Base-by-base conservation (phyloP, 2,888 invertebrate genomes). In the Apodemia arnacis region DNA sequence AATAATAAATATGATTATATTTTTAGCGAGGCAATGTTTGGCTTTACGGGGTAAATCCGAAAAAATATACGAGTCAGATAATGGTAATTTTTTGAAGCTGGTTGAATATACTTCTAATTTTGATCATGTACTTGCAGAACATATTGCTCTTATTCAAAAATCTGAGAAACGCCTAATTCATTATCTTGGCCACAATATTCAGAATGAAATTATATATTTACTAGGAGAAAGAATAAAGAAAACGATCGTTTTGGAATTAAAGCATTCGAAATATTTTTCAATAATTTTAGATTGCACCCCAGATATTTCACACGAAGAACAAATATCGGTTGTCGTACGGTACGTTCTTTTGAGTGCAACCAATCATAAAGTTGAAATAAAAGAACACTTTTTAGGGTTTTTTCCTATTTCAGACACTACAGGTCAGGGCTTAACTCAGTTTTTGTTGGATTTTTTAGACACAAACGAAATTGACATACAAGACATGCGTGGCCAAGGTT, bases 401-500 rank as follows among this genome's bases (percentile, higher is more conserved):
- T 76, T 80, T 63, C 80, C 76, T 76, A 77, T 84, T 59, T 49
- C 70, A 76, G 72, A 83, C 74, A 73, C 73, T 73, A 80, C 80
- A 31, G 80, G 73, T n/a, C 54, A 31, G 44, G 44, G 38, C 21
- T 66, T 75, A 66, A 75, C 81, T 63, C 24, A 63, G 63, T 74
- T 66, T 74, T 74, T 81, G 69, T 83, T 74, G 73, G 44, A 75
- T 73, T 73, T 76, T 80, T 82, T n/a, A 85, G 38, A 70, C 70
- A 79, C 79, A 79, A 78, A 79, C 76, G 83, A 80, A 80, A 66
- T 82, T 80, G 76, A 87, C 75, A 76, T 77, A 87, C 80, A 83
- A 82, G 83, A 85, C 79, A 80, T 89, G 83, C 80, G 83, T 31
- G 83, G 85, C 27, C 83, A 85, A n/a, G n/a, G n/a, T n/a, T n/a